Conservation (phyloP, 2,113 vertebrate species). For the Vulpes lagopus region DNA sequence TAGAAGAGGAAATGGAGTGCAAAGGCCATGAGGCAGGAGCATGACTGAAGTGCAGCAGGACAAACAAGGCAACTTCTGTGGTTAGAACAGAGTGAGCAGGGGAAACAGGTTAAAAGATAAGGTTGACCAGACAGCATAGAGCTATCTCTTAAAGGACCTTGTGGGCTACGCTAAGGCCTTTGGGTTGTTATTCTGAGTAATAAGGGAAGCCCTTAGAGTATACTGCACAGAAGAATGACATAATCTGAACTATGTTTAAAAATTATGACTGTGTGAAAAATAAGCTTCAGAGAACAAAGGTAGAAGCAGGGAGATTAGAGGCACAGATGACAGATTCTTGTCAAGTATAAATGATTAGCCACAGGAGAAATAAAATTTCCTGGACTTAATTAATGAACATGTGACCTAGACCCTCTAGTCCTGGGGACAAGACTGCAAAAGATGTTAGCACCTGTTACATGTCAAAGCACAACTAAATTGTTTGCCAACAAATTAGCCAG, state of each 20-base stretch:
- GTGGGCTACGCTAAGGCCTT: background rate
- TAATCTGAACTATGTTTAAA: background rate
- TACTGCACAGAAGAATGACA: slow-evolving; percentile 11
- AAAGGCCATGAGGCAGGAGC: background rate
- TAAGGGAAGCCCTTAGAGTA: slow-evolving; percentile 5
- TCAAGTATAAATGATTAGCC: slow-evolving; percentile 73
- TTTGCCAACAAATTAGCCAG: slow-evolving; percentile 69
- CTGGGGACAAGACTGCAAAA: slow-evolving; percentile 54
- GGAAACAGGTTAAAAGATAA: background rate
- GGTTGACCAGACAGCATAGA: background rate
- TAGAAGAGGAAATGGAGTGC: background rate
- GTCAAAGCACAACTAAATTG: slow-evolving; percentile 70
- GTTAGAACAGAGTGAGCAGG: background rate
- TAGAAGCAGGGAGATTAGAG: slow-evolving; percentile 28
- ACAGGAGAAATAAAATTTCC: slow-evolving; percentile 66
- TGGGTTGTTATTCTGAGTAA: background rate
- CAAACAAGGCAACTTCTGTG: background rate
- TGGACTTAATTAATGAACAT: slow-evolving; percentile 69
- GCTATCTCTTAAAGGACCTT: background rate
- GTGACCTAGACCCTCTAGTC: slow-evolving; percentile 71
- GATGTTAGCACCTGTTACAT: slow-evolving; percentile 70
- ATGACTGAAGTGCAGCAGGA: background rate
- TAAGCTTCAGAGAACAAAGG: background rate
- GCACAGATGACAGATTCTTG: slow-evolving; percentile 55
- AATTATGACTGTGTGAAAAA: slow-evolving; percentile 6